phyloP scores from a whole-genome alignment of 2,888 invertebrate species.

The Ypsolopha scabrella region DNA sequence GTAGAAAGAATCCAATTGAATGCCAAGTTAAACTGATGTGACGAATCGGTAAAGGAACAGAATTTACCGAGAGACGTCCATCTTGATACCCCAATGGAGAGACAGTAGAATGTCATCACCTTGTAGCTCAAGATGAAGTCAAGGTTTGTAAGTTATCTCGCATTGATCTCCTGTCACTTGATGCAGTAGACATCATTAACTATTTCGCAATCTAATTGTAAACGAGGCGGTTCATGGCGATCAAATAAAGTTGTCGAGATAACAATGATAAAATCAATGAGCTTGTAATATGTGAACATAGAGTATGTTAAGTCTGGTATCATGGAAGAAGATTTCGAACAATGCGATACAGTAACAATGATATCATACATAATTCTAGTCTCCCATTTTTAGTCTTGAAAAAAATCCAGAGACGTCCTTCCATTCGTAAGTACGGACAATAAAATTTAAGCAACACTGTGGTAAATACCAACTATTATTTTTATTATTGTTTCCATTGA shows the following conservation, averaged over 20 bases:
- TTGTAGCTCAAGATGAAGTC: conserved; percentile 19
- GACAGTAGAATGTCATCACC: conserved; percentile 20
- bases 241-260: conserved; percentile 33
- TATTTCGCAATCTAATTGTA: conserved; percentile 27
- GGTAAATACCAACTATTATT: neutral
- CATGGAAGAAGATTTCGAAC: neutral
- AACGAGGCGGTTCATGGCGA: conserved; percentile 11
- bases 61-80: neutral
- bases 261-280: conserved; percentile 8
- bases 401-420: too few relatives aligned
- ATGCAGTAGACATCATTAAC: conserved; percentile 34
- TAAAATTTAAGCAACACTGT: neutral
- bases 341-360: neutral
- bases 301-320: neutral
- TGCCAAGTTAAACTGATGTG: neutral
- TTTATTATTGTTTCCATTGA: conserved; percentile 28
- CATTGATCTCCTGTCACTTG: conserved; percentile 35
- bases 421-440: too few relatives aligned
- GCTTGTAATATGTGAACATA: neutral
- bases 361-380: too few relatives aligned
- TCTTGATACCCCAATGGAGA: conserved; percentile 10
- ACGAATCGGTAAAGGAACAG: too few relatives aligned
- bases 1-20: conserved; percentile 2
- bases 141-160: conserved; percentile 17
- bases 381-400: too few relatives aligned